Percentiles rank a stretch among this genome's conserved stretches.
These are phyloP conservation scores for Lethrus apterus DNA, from an alignment of 1,140 invertebrate species.

Conservation along the genomic window DNA sequence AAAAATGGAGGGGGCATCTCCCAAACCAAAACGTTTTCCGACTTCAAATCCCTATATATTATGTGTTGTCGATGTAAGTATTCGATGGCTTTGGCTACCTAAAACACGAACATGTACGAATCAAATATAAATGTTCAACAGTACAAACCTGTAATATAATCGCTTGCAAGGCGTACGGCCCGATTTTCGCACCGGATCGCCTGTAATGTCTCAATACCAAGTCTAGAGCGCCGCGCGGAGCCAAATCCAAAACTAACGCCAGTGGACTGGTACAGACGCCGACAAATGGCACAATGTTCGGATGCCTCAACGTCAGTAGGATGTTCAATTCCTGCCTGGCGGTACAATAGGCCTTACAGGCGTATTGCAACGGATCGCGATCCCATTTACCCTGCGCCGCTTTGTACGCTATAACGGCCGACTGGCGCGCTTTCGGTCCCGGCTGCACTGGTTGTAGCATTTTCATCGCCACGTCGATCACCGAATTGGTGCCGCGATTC, in stretches of 20 bases:
- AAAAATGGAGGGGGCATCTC: slow-evolving; percentile 72
- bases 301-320: slow-evolving; percentile 73
- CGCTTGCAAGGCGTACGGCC: slow-evolving; percentile 72
- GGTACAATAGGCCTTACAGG: slow-evolving; percentile 91
- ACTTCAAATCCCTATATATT: slow-evolving; percentile 95
- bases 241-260: slow-evolving; percentile 84
- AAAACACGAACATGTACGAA: slow-evolving; percentile 20
- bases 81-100: slow-evolving; percentile 87
- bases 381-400: slow-evolving; percentile 81
- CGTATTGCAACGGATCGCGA: slow-evolving; percentile 80
- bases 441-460: slow-evolving; percentile 91
- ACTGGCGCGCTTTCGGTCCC: slow-evolving; percentile 64
- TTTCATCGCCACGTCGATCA: slow-evolving; percentile 84
- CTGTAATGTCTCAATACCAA: slow-evolving; percentile 73
- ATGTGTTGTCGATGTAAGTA: slow-evolving; percentile 92
- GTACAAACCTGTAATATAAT: slow-evolving; percentile 71
- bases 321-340: slow-evolving; percentile 92
- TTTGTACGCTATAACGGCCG: slow-evolving; percentile 73
- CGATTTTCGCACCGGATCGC: slow-evolving; percentile 72
- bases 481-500: slow-evolving; percentile 48
- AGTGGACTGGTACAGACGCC: slow-evolving; percentile 83
- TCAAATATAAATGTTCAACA: background rate
- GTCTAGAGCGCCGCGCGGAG: slow-evolving; percentile 86
- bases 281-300: slow-evolving; percentile 87
- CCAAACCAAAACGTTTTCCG: slow-evolving; percentile 98